Conservation (phyloP, 1,140 invertebrate species). For the Acromyrmex heyeri region DNA sequence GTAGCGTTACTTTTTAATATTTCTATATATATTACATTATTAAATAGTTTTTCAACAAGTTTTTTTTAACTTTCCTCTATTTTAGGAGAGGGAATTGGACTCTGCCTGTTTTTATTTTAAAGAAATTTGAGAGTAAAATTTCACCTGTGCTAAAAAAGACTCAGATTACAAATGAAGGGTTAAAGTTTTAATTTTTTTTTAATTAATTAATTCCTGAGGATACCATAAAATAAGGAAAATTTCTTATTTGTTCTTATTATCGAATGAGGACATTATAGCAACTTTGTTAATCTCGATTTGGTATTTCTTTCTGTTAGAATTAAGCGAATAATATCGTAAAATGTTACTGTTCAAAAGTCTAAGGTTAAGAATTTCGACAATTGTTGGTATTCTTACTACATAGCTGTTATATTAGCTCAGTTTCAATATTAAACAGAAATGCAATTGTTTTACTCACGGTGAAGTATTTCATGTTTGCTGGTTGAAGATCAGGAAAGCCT, state of each 20-base stretch:
- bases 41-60: no score
- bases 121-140: no score
- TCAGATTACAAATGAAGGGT: no score
- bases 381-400: background rate
- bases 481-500: conserved; percentile 49
- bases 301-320: background rate
- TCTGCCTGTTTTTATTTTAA: no score
- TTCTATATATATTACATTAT: no score
- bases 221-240: background rate
- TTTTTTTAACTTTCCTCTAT: no score
- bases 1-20: no score
- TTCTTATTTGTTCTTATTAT: background rate
- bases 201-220: background rate
- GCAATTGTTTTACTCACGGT: conserved; percentile 74
- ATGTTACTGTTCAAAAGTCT: background rate
- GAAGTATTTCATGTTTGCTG: conserved; percentile 81
- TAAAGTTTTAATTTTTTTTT: no score
- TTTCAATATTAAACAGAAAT: conserved; percentile 19
- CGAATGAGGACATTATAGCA: background rate
- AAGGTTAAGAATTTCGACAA: background rate
- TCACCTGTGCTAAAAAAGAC: no score
- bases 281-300: background rate
- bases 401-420: background rate
- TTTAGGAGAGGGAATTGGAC: no score
- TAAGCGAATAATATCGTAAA: background rate